These are phyloP conservation scores for Amphiduros pacificus DNA, from an alignment of 2,888 invertebrate species.

Conservation along the genomic window DNA sequence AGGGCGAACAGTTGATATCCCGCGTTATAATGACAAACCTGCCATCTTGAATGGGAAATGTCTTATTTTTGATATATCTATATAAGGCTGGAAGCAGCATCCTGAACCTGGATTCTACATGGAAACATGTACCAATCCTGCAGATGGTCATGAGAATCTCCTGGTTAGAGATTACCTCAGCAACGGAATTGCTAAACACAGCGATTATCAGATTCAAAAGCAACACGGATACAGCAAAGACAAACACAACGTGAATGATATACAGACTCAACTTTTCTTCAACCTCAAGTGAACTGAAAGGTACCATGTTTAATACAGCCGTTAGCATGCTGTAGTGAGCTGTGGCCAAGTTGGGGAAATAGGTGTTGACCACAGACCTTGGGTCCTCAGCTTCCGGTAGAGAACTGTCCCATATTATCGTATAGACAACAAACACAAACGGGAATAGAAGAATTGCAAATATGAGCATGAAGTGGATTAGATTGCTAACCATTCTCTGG, in stretches of 20 bases:
- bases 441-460: slow-evolving; percentile 12
- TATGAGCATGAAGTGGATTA: slow-evolving; percentile 17
- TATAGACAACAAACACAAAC: slow-evolving; percentile 9
- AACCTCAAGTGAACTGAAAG: not conserved
- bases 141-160: not conserved
- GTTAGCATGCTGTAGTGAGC: slow-evolving; percentile 7
- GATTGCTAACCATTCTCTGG: slow-evolving; percentile 18
- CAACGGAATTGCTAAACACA: slow-evolving; percentile 3
- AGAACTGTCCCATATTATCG: too few species aligned
- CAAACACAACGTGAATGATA: slow-evolving; percentile 10
- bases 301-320: slow-evolving; percentile 19
- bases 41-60: too few species aligned
- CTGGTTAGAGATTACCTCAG: not conserved
- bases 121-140: too few species aligned
- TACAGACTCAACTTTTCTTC: not conserved
- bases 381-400: too few species aligned
- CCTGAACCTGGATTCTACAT: too few species aligned
- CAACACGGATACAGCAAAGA: slow-evolving; percentile 17
- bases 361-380: not conserved
- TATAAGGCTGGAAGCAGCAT: too few species aligned
- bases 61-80: too few species aligned
- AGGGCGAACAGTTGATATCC: too few species aligned
- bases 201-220: slow-evolving; percentile 22
- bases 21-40: too few species aligned
- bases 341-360: slow-evolving; percentile 1